Conservation (phyloP, 2,797 vertebrate species). For the Meda fulgida region DNA sequence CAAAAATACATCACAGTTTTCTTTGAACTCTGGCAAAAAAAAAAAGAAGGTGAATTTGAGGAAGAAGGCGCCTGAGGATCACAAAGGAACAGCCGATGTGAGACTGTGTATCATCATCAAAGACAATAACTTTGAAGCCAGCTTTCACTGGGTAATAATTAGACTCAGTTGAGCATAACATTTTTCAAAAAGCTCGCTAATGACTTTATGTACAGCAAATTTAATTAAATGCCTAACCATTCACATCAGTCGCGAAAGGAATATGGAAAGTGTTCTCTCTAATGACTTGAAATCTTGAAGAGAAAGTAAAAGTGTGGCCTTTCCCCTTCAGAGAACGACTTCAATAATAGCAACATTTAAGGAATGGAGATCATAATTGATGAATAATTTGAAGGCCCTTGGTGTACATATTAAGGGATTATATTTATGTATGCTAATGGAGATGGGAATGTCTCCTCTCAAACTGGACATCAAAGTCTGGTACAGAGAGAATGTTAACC, state of each 20-base stretch:
- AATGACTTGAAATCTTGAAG: conserved; percentile 64
- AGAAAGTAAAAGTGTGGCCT: conserved; percentile 57
- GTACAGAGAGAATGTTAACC: conserved; percentile 42
- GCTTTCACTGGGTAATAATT: conserved; percentile 73
- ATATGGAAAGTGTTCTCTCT: conserved; percentile 58
- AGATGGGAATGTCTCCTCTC: conserved; percentile 61
- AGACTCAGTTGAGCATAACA: conserved; percentile 75
- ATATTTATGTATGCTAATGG: conserved; percentile 67
- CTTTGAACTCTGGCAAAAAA: conserved; percentile 44
- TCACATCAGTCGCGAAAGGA: conserved; percentile 56
- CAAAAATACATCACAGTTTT: conserved; percentile 46
- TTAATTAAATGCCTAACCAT: conserved; percentile 75
- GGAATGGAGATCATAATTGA: conserved; percentile 66
- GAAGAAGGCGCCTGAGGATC: conserved; percentile 46
- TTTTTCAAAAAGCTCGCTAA: conserved; percentile 69
- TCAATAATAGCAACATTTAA: conserved; percentile 57
- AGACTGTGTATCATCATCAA: conserved; percentile 61
- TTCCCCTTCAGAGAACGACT: conserved; percentile 59
- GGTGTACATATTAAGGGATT: conserved; percentile 72
- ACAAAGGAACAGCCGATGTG: conserved; percentile 54
- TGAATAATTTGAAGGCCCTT: conserved; percentile 70
- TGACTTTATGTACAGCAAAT: conserved; percentile 73
- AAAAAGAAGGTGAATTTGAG: conserved; percentile 44
- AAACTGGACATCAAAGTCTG: conserved; percentile 78
- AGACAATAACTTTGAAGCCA: conserved; percentile 71